Evolutionary conservation across 2,888 invertebrate species (phyloP), one percentile per base, ranked within the genome.

Genomic region (Litoditis marina): DNA sequence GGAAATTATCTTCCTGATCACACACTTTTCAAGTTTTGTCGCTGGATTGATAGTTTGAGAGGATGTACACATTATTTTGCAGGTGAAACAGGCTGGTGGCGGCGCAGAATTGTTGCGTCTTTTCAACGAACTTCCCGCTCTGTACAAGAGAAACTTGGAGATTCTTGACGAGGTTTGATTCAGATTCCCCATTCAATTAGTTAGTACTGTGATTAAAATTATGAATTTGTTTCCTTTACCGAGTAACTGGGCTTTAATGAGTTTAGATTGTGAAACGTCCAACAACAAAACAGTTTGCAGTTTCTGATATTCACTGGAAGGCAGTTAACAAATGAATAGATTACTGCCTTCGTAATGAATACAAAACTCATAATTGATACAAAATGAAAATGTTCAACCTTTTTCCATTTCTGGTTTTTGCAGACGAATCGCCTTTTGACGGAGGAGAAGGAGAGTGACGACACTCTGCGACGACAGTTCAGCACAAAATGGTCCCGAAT

Each of bases 401-500:
- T 44, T 44, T 3, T 5, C 5, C 8, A 5, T 44, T 44, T 31
- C n/a, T 5, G 31, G 16, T 16, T 28, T 36, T 62, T 65, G 34
- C 76, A 85, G 84, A 82, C 84, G 31, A 81, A 83, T 6, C 83
- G 83, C 36, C 74, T 92, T 88, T 85, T 98, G 76, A 89, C 90
- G 78, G 95, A 95, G 84, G 98, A 98, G 85, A 89, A 89, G 74
- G 89, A 90, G 75, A 91, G 93, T 1, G 98, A 98, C 84, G 89
- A 89, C 78, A 89, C 91, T 81, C 87, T 98, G 73, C 88, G 92
- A 64, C 86, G 87, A 47, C 95, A 96, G 86, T 94, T 96, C 84
- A 92, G 91, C 79, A 91, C 91, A 69, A 89, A 90, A 69, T 98
- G 98, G 98, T 88, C 89, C 1, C 88, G 98, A 80, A 92, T 92